Evolutionary conservation across 2,888 invertebrate species (phyloP).

Genomic region (Azorinus chamasolen): DNA sequence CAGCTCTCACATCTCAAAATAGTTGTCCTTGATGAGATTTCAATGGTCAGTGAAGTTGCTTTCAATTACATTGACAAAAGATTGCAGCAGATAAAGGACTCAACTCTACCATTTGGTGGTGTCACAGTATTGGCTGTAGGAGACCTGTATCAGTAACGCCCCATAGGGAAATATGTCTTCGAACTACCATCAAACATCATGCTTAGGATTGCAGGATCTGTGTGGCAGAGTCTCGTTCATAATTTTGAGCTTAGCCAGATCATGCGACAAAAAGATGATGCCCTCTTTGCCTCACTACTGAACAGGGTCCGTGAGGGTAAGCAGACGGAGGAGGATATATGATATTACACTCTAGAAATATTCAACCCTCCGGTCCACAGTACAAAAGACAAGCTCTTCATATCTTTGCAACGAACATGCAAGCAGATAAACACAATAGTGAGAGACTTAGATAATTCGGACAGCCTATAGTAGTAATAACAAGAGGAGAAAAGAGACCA

Average conservation of each 20-base stretch:
- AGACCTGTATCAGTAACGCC: conserved; percentile 32
- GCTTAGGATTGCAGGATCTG: conserved; percentile 9
- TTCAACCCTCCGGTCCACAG: too few relatives aligned
- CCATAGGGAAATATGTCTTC: conserved; percentile 5
- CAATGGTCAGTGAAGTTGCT: conserved; percentile 31
- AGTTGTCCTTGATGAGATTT: conserved; percentile 44
- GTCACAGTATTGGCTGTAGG: not conserved
- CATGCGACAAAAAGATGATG: conserved; percentile 33
- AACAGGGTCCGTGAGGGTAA: too few relatives aligned
- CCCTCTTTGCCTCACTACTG: too few relatives aligned
- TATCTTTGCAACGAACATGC: too few relatives aligned
- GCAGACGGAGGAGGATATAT: too few relatives aligned
- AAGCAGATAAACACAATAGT: too few relatives aligned
- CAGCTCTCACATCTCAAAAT: conserved; percentile 7
- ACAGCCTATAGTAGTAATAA: conserved; percentile 10
- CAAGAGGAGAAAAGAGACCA: too few relatives aligned
- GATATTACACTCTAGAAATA: too few relatives aligned
- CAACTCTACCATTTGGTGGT: too few relatives aligned
- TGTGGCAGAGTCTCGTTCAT: conserved; percentile 12
- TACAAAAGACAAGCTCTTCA: not conserved
- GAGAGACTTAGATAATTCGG: conserved; percentile 20
- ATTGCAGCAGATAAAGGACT: too few relatives aligned
- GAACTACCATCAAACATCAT: not conserved
- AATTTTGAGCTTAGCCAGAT: conserved; percentile 31
- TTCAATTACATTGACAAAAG: conserved; percentile 14